Conservation (phyloP, 2,888 invertebrate species). For the Sylvicola fuscatus region DNA sequence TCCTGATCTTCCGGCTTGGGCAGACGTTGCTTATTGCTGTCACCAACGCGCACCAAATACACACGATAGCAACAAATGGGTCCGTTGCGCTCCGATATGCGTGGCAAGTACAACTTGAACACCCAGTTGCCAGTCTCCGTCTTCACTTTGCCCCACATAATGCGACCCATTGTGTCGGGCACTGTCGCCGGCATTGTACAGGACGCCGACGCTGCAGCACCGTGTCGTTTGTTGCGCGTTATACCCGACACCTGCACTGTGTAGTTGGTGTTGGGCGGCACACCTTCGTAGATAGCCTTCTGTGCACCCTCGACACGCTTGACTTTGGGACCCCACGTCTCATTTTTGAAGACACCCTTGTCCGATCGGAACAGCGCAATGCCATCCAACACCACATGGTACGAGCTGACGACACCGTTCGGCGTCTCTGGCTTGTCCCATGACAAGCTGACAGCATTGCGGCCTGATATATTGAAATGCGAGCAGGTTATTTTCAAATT, state of each 20-base stretch:
- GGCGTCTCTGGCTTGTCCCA: conserved; percentile 56
- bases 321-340: conserved; percentile 36
- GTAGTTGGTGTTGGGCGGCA: conserved; percentile 69
- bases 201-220: conserved; percentile 36
- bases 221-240: conserved; percentile 52
- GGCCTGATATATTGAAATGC: conserved; percentile 29
- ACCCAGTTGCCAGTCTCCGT: conserved; percentile 41
- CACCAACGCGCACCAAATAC: conserved; percentile 47
- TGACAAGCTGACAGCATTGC: conserved; percentile 40
- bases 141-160: conserved; percentile 39
- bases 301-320: conserved; percentile 31
- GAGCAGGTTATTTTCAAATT: conserved; percentile 45
- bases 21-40: conserved; percentile 32
- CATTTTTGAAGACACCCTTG: conserved; percentile 26
- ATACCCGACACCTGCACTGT: conserved; percentile 57
- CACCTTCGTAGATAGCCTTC: conserved; percentile 35
- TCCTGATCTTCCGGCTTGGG: conserved; percentile 47
- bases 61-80: conserved; percentile 74
- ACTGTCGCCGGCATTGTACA: conserved; percentile 52
- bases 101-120: conserved; percentile 52
- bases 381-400: conserved; percentile 40
- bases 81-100: conserved; percentile 67
- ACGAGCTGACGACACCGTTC: conserved; percentile 61
- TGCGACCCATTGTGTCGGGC: conserved; percentile 33
- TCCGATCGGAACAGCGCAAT: conserved; percentile 32